A percentile compares a stretch with the other conserved stretches of the same genome.
phyloP scores from a whole-genome alignment of 1,140 invertebrate species.

The Drosophila ogumai region DNA sequence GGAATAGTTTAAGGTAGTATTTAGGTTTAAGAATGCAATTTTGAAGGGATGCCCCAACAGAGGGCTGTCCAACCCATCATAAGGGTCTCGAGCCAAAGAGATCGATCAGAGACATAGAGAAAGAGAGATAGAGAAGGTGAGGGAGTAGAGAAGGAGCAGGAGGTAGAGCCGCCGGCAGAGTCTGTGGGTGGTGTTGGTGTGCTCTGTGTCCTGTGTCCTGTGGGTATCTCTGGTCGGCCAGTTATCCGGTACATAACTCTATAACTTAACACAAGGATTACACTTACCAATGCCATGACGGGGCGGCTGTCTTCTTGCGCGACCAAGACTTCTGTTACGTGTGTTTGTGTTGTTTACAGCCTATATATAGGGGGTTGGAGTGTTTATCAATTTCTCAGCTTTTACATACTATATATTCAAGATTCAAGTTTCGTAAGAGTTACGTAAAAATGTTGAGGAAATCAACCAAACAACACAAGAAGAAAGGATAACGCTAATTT shows the following conservation, averaged over 20 bases:
- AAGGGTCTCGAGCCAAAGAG: constrained; percentile 11
- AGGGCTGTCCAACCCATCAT: constrained; percentile 20
- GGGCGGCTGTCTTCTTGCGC: constrained; percentile 85
- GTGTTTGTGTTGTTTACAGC: constrained; percentile 85
- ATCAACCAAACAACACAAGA: constrained; percentile 23
- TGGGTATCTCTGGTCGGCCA: constrained; percentile 20
- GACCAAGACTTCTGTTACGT: constrained; percentile 85
- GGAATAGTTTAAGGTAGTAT: background rate
- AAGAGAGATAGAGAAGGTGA: constrained; percentile 5
- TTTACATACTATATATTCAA: constrained; percentile 29
- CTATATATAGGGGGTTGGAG: constrained; percentile 69
- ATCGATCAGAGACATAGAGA: constrained; percentile 23
- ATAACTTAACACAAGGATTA: constrained; percentile 32
- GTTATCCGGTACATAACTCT: constrained; percentile 13
- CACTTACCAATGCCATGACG: constrained; percentile 85
- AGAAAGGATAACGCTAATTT: constrained; percentile 42
- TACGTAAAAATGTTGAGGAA: constrained; percentile 35
- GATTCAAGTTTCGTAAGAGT: constrained; percentile 25
- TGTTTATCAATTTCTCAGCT: constrained; percentile 66
- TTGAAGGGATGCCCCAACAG: constrained; percentile 5
- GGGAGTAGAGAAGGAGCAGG: constrained; percentile 7
- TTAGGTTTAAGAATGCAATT: constrained; percentile 16
- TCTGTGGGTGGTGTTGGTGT: constrained; percentile 35
- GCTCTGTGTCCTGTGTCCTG: constrained; percentile 28
- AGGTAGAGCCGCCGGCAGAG: constrained; percentile 3